A percentile compares a stretch with the other conserved stretches of the same genome.
These are phyloP conservation scores for Oscheius sp. DNA, from an alignment of 1,140 invertebrate genomes.

Conservation along the genomic window DNA sequence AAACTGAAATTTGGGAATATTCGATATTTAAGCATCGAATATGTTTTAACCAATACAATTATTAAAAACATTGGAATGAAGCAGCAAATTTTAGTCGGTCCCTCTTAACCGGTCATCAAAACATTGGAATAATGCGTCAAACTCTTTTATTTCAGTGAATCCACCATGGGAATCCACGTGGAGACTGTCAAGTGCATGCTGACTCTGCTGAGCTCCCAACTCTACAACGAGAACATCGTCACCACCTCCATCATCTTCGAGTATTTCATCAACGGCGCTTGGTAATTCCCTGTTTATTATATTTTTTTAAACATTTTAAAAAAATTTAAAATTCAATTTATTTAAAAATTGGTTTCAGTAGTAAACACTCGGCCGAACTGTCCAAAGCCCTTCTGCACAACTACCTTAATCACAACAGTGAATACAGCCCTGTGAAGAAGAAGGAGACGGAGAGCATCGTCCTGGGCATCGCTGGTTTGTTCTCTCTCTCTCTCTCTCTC, in stretches of 20 bases:
- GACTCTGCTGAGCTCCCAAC: slow-evolving; percentile 70
- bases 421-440: slow-evolving; percentile 65
- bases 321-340: background rate
- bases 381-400: slow-evolving; percentile 76
- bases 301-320: background rate
- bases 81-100: no score
- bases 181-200: slow-evolving; percentile 56
- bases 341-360: slow-evolving; percentile 12
- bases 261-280: slow-evolving; percentile 63
- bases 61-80: background rate
- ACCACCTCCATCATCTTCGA: slow-evolving; percentile 67
- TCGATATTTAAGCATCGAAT: no score
- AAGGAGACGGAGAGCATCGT: slow-evolving; percentile 75
- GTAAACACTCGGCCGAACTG: slow-evolving; percentile 68
- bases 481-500: slow-evolving; percentile 43
- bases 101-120: no score
- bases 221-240: slow-evolving; percentile 51
- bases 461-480: slow-evolving; percentile 76
- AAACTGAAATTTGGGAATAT: no score
- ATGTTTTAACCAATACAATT: slow-evolving; percentile 6
- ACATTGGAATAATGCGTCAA: background rate
- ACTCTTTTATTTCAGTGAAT: slow-evolving; percentile 69
- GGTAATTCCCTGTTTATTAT: background rate
- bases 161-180: slow-evolving; percentile 77
- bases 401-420: slow-evolving; percentile 74